Base-by-base conservation (phyloP, 2,797 vertebrate species). In the Linurgus olivaceus region DNA sequence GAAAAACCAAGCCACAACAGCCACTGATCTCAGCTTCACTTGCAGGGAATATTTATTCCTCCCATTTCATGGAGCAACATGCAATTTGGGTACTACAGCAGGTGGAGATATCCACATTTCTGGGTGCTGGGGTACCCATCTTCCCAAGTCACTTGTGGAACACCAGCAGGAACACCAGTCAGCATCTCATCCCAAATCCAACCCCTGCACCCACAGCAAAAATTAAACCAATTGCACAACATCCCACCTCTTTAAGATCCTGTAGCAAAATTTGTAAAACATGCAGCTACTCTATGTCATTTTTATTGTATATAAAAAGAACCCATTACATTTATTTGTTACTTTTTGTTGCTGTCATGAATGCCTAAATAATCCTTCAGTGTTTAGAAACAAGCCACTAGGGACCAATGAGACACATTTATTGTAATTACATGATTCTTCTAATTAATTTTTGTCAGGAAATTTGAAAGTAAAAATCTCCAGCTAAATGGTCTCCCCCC, bases 391-490 rank as follows among this genome's bases (percentile, higher is more conserved):
- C 74, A 94, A 95, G 85, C 76, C 97, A 96, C 17, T 54, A 33
- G 96, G 90, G 96, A 90, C 91, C 91, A 93, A 88, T 92, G 86
- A 94, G 95, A 97, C 92, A 84, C 87, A 96, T 95, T 94, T 82
- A 91, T 92, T 94, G 74, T 96, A 97, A 97, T 97, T 97, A 97
- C 86, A 94, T 57, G 90, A 96, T 93, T 95, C 87, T 87, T 93
- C 90, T 96, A 97, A 98, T 97, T 97, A 97, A 94, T 97, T 97
- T 96, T 90, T 95, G 95, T 94, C 85, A 72, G 80, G 81, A 88
- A 88, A 75, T 96, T 97, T 97, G 82, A 94, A 94, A 97, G 92
- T 61, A 96, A 96, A 94, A 93, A 81, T 85, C 88, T 94, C 84
- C 75, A 88, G 73, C 51, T 90, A 92, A 89, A 65, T 50, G 42